Evolutionary conservation across 2,888 invertebrate species (phyloP).

Genomic region (Blastobasis adustella): DNA sequence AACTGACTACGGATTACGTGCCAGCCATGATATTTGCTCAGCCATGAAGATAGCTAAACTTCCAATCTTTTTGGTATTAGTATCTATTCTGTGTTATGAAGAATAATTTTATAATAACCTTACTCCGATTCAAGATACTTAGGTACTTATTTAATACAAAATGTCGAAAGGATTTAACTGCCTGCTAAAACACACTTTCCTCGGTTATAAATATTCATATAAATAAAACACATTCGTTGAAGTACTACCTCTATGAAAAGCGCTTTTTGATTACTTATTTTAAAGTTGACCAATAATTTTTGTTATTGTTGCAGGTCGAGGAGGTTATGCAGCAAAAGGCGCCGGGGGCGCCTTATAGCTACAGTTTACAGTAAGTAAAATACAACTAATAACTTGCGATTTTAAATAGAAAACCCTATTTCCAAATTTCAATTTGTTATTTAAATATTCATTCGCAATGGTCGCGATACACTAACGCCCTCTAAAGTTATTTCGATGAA

Average conservation of each 20-base stretch:
- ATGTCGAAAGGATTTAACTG: not conserved
- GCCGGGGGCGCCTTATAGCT: slow-evolving; percentile 62
- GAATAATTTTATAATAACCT: too few relatives aligned
- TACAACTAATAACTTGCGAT: not conserved
- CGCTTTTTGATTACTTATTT: not conserved
- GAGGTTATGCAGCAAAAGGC: slow-evolving; percentile 72
- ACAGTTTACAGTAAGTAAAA: slow-evolving; percentile 48
- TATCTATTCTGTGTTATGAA: too few relatives aligned
- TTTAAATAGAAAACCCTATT: too few relatives aligned
- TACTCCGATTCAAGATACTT: too few relatives aligned
- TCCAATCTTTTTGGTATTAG: too few relatives aligned
- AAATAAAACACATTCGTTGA: not conserved
- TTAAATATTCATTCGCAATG: too few relatives aligned
- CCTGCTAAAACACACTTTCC: not conserved
- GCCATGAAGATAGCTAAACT: too few relatives aligned
- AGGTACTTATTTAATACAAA: too few relatives aligned
- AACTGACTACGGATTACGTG: too few relatives aligned
- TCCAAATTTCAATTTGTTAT: too few relatives aligned
- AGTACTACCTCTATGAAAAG: not conserved
- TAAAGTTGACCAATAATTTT: too few relatives aligned
- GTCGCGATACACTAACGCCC: slow-evolving; percentile 2
- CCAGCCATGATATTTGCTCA: too few relatives aligned
- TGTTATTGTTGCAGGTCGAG: slow-evolving; percentile 49
- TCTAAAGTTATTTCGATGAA: slow-evolving; percentile 1
- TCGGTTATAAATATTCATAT: not conserved